These are phyloP conservation scores for Athalia cordata DNA, from an alignment of 2,888 invertebrate genomes.

Conservation along the genomic window DNA sequence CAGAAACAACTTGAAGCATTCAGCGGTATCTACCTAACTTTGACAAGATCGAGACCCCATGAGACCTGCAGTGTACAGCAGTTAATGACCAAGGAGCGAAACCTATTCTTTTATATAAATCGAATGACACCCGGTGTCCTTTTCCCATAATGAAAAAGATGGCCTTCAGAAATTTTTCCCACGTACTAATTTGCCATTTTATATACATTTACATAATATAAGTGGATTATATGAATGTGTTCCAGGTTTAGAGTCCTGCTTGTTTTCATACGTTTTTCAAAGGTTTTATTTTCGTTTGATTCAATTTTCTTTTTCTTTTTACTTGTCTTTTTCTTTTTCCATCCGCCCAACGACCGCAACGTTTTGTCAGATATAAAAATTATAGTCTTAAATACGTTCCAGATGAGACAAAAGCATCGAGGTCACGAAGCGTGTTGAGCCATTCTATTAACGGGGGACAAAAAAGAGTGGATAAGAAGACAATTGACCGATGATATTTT, in stretches of 20 bases:
- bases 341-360: conserved; percentile 18
- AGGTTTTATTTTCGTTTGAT: no score
- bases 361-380: conserved; percentile 24
- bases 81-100: background rate
- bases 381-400: conserved; percentile 6
- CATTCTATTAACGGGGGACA: conserved; percentile 32
- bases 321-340: background rate
- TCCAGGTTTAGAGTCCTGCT: no score
- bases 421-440: conserved; percentile 20
- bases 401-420: conserved; percentile 14
- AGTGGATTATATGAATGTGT: no score
- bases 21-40: no score
- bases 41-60: no score
- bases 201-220: no score
- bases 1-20: no score
- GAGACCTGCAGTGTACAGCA: no score
- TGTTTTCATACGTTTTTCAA: no score
- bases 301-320: background rate
- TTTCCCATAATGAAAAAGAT: background rate
- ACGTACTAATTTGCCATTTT: no score
- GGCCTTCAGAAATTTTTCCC: no score
- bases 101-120: background rate
- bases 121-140: conserved; percentile 31
- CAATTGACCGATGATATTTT: conserved; percentile 1
- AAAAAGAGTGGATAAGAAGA: conserved; percentile 7